A percentile compares a stretch with the other conserved stretches of the same genome.
Evolutionary conservation across 2,888 invertebrate species (phyloP).

Genomic region (Synergus itoensis): DNA sequence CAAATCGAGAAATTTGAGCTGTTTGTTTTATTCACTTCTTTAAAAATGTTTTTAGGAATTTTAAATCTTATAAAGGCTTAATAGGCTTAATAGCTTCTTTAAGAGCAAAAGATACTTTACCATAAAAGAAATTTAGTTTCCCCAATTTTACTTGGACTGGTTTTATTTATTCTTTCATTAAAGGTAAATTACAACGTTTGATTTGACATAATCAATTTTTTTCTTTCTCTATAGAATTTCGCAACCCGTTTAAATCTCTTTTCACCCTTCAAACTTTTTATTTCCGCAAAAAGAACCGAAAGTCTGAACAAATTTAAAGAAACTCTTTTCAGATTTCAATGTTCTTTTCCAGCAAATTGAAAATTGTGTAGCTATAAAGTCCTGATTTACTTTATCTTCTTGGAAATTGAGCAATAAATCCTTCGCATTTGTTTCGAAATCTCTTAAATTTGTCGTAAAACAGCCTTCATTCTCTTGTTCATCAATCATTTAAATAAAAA

Average conservation of each 20-base stretch:
- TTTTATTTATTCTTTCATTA: too few species aligned
- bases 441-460: slow-evolving; percentile 2
- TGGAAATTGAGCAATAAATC: slow-evolving; percentile 23
- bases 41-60: neutral
- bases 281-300: neutral
- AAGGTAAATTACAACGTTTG: too few species aligned
- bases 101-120: too few species aligned
- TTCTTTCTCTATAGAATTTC: too few species aligned
- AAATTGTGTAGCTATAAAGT: neutral
- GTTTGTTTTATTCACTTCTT: too few species aligned
- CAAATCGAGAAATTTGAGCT: neutral
- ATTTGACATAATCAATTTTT: too few species aligned
- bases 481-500: slow-evolving; percentile 31
- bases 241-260: neutral
- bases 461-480: neutral
- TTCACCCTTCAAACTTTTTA: neutral
- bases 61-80: too few species aligned
- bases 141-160: too few species aligned
- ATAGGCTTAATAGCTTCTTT: too few species aligned
- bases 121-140: too few species aligned
- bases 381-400: slow-evolving; percentile 7
- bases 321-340: neutral
- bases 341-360: neutral
- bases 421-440: slow-evolving; percentile 13
- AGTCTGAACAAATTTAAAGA: neutral